These are phyloP conservation scores for Mohoua ochrocephala DNA, from an alignment of 2,113 vertebrate genomes.

Conservation along the genomic window DNA sequence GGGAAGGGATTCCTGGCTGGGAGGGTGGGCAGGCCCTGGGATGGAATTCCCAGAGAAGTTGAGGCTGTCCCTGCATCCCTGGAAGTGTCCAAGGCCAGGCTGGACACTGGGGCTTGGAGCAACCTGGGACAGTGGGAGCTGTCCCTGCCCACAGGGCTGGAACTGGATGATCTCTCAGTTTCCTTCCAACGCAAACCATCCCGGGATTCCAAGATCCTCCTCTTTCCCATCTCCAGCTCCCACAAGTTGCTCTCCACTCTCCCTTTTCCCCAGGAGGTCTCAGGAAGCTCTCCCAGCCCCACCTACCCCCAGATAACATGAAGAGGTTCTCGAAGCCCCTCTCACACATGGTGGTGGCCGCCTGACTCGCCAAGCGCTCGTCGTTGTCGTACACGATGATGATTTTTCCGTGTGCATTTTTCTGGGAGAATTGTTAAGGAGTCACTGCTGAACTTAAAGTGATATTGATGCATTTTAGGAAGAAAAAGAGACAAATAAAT, in stretches of 20 bases:
- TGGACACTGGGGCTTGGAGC: background rate
- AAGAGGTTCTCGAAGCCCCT: slow-evolving; percentile 94
- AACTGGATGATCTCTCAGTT: too few species aligned
- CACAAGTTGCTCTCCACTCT: background rate
- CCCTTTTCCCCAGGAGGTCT: rapidly evolving
- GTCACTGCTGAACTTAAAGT: background rate
- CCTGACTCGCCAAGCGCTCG: slow-evolving; percentile 87
- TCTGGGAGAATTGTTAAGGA: slow-evolving; percentile 78
- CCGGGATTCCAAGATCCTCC: rapidly evolving
- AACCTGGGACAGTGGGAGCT: rapidly evolving
- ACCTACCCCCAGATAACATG: slow-evolving; percentile 91
- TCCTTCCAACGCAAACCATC: background rate
- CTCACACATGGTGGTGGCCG: slow-evolving; percentile 90
- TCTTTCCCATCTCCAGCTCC: background rate
- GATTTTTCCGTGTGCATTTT: slow-evolving; percentile 88
- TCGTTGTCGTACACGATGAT: slow-evolving; percentile 95
- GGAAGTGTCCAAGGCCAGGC: rapidly evolving
- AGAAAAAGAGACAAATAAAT: background rate
- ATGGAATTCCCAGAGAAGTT: background rate
- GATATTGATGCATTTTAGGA: rapidly evolving
- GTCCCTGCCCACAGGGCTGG: background rate
- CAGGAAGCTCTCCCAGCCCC: background rate
- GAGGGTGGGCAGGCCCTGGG: background rate
- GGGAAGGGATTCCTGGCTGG: background rate
- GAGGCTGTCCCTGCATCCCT: background rate